Evolutionary conservation across 2,888 invertebrate species (phyloP).

Genomic region (Smittia aterrima): DNA sequence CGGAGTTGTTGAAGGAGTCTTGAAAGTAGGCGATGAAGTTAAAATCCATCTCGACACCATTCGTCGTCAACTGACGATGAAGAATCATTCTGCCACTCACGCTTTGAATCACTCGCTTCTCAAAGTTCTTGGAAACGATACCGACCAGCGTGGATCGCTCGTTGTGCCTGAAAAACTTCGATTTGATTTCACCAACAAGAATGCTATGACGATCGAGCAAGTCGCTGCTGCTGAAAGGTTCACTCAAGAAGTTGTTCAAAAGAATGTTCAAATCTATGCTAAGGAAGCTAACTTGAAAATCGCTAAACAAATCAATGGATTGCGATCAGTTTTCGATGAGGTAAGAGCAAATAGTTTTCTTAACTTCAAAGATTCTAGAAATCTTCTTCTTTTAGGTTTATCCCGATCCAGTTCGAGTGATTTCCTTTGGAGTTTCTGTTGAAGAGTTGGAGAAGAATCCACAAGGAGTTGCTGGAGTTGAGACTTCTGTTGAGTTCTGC

Average conservation of each 20-base stretch:
- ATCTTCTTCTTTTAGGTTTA: slow-evolving; percentile 61
- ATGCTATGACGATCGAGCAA: slow-evolving; percentile 84
- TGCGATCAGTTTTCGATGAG: slow-evolving; percentile 98
- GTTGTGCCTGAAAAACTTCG: slow-evolving; percentile 95
- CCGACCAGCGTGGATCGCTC: slow-evolving; percentile 94
- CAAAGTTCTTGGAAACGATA: slow-evolving; percentile 83
- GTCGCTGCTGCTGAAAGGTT: slow-evolving; percentile 81
- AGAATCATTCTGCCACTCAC: slow-evolving; percentile 98
- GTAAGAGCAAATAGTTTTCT: not conserved
- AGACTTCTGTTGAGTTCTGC: slow-evolving; percentile 97
- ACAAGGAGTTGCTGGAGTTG: slow-evolving; percentile 69
- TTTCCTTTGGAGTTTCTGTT: slow-evolving; percentile 90
- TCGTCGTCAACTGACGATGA: slow-evolving; percentile 91
- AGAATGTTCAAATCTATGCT: slow-evolving; percentile 80
- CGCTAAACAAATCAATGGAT: slow-evolving; percentile 88
- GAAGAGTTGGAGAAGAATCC: slow-evolving; percentile 87
- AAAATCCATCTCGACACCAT: slow-evolving; percentile 77
- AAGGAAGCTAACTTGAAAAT: slow-evolving; percentile 77
- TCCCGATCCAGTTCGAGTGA: slow-evolving; percentile 92
- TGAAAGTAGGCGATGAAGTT: slow-evolving; percentile 83
- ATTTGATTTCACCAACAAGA: slow-evolving; percentile 96
- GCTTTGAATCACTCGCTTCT: slow-evolving; percentile 92
- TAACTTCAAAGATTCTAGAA: not conserved
- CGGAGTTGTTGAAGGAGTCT: slow-evolving; percentile 80
- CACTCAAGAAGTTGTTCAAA: slow-evolving; percentile 71